Base-by-base conservation (phyloP, 2,888 invertebrate species). In the Polydesmus complanatus region DNA sequence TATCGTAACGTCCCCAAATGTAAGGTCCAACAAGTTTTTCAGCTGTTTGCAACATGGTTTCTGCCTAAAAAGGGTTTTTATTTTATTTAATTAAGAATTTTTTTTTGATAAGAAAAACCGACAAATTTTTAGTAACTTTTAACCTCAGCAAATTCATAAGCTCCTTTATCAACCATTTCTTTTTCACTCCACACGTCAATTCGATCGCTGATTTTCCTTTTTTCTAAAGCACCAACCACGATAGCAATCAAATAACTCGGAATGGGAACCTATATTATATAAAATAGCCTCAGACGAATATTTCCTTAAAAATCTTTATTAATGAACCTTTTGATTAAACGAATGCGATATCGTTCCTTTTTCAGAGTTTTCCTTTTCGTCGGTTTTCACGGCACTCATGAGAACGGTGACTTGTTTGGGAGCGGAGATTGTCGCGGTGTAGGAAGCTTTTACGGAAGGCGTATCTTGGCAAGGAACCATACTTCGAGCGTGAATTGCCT, bases 391-490 rank as follows among this genome's bases (percentile, higher is more conserved):
- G 0, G 93, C 94, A 69, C 93, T 91, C 94, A 95, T 93, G 21
- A 95, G 75, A 0, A 88, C 88, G 0, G 84, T 86, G 66, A 92
- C 79, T 64, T 84, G 82, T 11, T 75, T 74, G 0, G 88, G 86
- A 21, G 86, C 88, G 1, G 81, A 79, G 57, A 94, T 78, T 73
- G 72, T 79, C 5, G 90, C 89, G 59, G 81, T 79, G 72, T 92
- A 95, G 0, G 88, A 84, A 66, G 84, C 82, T 76, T 96, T 96
- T 0, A 93, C 87, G 0, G 84, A 81, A 0, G 95, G 94, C 0
- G 91, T 85, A 77, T 95, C 92, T 77, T 95, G 94, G 70, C 93
- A 94, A 0, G 95, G 95, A 1, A 93, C 68, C 66, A 94, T 81
- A 1, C 93, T 88, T 53, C 94, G 81, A 0, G 90, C 89, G 76